Percentiles rank a stretch among this genome's conserved stretches.
Evolutionary conservation across 2,888 invertebrate genomes (phyloP).

Genomic region (Unio delphinus): DNA sequence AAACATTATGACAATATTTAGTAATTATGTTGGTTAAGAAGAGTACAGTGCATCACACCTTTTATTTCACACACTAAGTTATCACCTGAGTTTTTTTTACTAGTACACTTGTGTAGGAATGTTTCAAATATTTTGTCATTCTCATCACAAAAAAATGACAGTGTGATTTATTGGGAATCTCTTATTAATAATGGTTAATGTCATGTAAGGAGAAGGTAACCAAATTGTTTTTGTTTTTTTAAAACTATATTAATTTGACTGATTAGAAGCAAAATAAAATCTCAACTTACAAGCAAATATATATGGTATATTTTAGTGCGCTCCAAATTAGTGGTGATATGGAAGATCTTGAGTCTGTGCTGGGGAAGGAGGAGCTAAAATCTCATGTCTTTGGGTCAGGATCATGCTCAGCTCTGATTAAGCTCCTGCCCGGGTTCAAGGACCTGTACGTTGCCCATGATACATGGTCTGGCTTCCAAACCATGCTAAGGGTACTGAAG

Average conservation of each 20-base stretch:
- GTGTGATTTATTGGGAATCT: no score
- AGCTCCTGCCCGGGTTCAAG: constrained; percentile 76
- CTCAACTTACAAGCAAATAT: not conserved
- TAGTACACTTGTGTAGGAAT: no score
- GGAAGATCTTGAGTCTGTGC: constrained; percentile 77
- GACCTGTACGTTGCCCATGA: constrained; percentile 84
- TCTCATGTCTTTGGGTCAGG: constrained; percentile 59
- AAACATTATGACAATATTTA: no score
- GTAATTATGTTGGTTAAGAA: no score
- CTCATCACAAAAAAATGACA: no score
- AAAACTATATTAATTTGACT: not conserved
- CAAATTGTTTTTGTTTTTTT: constrained; percentile 10
- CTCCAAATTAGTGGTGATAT: constrained; percentile 77
- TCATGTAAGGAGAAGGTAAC: not conserved
- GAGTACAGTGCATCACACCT: no score
- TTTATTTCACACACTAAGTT: no score
- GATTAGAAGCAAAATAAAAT: not conserved
- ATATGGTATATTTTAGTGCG: constrained; percentile 32
- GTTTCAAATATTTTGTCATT: no score
- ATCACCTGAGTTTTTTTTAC: no score
- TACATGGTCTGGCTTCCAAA: constrained; percentile 84
- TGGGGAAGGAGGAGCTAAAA: constrained; percentile 50
- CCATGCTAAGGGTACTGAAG: constrained; percentile 89
- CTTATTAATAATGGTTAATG: no score
- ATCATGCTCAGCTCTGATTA: constrained; percentile 80